Base-by-base conservation (phyloP, 2,113 vertebrate species). In the Sclerurus mexicanus region DNA sequence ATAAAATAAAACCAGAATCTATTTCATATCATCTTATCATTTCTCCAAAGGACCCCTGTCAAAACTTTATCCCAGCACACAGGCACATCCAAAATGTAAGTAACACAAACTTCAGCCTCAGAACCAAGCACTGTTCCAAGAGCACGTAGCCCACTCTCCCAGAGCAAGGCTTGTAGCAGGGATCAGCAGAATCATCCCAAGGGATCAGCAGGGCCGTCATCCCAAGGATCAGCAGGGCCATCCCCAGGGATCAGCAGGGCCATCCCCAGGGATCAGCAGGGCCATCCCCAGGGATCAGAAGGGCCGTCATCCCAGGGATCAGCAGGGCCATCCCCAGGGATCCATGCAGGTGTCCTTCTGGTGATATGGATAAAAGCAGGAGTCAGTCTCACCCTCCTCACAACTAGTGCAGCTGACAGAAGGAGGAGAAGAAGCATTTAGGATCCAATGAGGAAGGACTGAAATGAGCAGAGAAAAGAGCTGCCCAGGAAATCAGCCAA, bases 321-420 rank as follows among this genome's bases (percentile, higher is more conserved):
- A 53, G 52, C 52, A 53, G 52, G 52, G 4, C 52, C 13, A 0
- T 28, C 2, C 18, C 27, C 47, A 4, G 55, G 47, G 20, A 2
- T 0, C 25, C 1, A 7, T 0, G 42, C 24, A 52, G 19, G 1
- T 6, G 25, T 22, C 44, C 47, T 1, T 53, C 59, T 3, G 4
- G 10, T 1, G 4, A 5, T 30, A 2, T 0, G 14, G 14, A 24
- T 42, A 16, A 16, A 12, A 60, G 37, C 60, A 14, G 60, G 7
- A 4, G 19, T 2, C 39, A 21, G 28, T 9, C 44, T 69, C 3
- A 3, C 21, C n/a, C 24, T 69, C 44, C 4, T 21, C 14, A 5
- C n/a, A 17, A 1, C 24, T 2, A 18, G 23, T 3, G 12, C 12
- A 9, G 4, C 53, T 13, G 20, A 6, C 30, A 31, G 15, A 10